phyloP scores from a whole-genome alignment of 2,113 vertebrate species.

The Neodontobutis hainanensis region DNA sequence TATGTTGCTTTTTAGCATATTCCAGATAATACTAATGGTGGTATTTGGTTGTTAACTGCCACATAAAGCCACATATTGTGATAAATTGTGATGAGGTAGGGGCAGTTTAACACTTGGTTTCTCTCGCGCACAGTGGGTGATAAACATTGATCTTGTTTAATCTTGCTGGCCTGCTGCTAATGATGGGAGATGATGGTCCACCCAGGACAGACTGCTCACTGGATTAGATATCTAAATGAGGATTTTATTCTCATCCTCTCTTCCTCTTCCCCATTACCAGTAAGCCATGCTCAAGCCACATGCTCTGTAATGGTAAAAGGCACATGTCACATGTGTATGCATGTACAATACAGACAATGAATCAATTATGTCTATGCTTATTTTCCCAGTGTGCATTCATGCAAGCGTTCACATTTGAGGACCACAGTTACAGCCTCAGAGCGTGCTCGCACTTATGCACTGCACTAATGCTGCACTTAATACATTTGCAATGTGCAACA shows the following conservation, averaged over 20 bases:
- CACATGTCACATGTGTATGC: slow-evolving; percentile 34
- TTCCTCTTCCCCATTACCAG: slow-evolving; percentile 59
- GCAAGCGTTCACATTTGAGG: slow-evolving; percentile 19
- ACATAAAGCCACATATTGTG: slow-evolving; percentile 32
- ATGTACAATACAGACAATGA: slow-evolving; percentile 21
- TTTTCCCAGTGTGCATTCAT: slow-evolving; percentile 22
- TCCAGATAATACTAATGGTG: slow-evolving; percentile 31
- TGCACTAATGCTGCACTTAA: slow-evolving; percentile 40
- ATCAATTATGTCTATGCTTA: not conserved
- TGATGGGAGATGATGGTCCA: slow-evolving; percentile 73
- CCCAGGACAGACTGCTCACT: slow-evolving; percentile 65
- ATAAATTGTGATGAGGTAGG: slow-evolving; percentile 33
- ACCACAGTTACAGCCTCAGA: slow-evolving; percentile 10
- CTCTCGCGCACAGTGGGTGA: slow-evolving; percentile 49
- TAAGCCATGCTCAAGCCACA: slow-evolving; percentile 54
- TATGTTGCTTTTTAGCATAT: slow-evolving; percentile 28
- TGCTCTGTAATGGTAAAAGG: slow-evolving; percentile 50
- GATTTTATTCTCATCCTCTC: slow-evolving; percentile 66
- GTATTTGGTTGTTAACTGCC: slow-evolving; percentile 21
- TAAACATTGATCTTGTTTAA: slow-evolving; percentile 76
- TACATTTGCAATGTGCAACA: slow-evolving; percentile 37
- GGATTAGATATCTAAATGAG: slow-evolving; percentile 78
- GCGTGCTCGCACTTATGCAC: slow-evolving; percentile 16
- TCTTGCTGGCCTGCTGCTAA: slow-evolving; percentile 73
- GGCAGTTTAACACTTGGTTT: slow-evolving; percentile 48